Evolutionary conservation across 2,113 vertebrate species (phyloP).

Genomic region (Phalacrocorax carbo): DNA sequence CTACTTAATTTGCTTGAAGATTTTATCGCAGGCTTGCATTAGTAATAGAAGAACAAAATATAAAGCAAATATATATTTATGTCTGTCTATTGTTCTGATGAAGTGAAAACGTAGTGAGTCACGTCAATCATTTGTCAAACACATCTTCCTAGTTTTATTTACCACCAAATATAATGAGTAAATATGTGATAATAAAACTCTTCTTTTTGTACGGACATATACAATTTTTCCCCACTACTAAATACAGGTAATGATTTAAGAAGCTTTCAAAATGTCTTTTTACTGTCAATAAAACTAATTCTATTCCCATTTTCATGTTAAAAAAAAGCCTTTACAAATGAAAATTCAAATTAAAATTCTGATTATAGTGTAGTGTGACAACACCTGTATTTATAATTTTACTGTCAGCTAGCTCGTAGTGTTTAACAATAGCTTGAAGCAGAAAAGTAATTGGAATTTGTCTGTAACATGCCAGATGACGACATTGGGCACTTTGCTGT

Average conservation of each 20-base stretch:
- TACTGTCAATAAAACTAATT: constrained; percentile 90
- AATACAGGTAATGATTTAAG: constrained; percentile 85
- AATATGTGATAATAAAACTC: constrained; percentile 87
- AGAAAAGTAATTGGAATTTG: constrained; percentile 88
- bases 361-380: constrained; percentile 88
- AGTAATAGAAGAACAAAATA: constrained; percentile 79
- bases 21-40: constrained; percentile 76
- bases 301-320: constrained; percentile 82
- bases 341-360: constrained; percentile 91
- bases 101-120: constrained; percentile 77
- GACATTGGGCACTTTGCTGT: constrained; percentile 73
- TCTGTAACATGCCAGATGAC: constrained; percentile 84
- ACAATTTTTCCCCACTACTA: constrained; percentile 76
- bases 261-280: constrained; percentile 87
- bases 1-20: constrained; percentile 76
- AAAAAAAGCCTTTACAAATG: constrained; percentile 84
- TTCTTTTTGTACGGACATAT: constrained; percentile 82
- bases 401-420: constrained; percentile 86
- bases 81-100: constrained; percentile 80
- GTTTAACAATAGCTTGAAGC: constrained; percentile 86
- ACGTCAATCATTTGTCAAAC: constrained; percentile 83
- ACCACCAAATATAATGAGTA: constrained; percentile 83
- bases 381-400: constrained; percentile 92
- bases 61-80: constrained; percentile 85
- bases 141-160: constrained; percentile 81